Base-by-base conservation (phyloP, 2,888 invertebrate species). In the Metellina segmentata region DNA sequence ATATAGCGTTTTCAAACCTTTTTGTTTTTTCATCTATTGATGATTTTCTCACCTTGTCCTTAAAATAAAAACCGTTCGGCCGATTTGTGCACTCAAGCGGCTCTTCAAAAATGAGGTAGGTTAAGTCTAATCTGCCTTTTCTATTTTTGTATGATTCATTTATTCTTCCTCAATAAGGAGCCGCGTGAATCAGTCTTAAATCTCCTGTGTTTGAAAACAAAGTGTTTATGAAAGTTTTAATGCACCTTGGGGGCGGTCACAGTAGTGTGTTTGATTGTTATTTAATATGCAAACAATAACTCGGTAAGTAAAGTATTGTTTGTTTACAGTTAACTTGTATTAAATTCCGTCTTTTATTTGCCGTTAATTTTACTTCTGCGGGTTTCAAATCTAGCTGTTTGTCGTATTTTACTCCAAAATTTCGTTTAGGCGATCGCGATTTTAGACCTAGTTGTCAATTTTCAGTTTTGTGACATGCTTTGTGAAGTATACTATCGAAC, bases 1-100 rank as follows among this genome's bases (percentile, higher is more conserved):
- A 72, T 82, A 51, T 51, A n/a, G 20, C 34, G 19, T 72, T 61
- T 20, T 52, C 75, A 82, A 81, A 52, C 7, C 51, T n/a, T 48
- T 1, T 7, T 0, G 1, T 72, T 82, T 70, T 69, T 72, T 72
- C 16, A 48, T 7, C 6, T 48, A 9, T n/a, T 20, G 34, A n/a
- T 52, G 7, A 34, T 53, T 61, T 61, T 34, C 34, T 34, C 4
- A 74, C 11, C 8, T 11, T 61, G 70, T 48, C 11, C 13, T 20
- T 61, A 7, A 53, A 61, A 8, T 61, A 8, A 75, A 72, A 53
- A 16, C 48, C 7, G 53, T 34, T 79, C 53, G 81, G 78, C 79
- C 79, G 81, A 70, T 61, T 87, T 87, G 79, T 87, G 20, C 87
- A 81, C 72, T 87, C 81, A 87, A 87, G 87, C 87, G 79, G 79